Evolutionary conservation across 2,113 vertebrate genomes (phyloP).

Genomic region (Clarias gariepinus): DNA sequence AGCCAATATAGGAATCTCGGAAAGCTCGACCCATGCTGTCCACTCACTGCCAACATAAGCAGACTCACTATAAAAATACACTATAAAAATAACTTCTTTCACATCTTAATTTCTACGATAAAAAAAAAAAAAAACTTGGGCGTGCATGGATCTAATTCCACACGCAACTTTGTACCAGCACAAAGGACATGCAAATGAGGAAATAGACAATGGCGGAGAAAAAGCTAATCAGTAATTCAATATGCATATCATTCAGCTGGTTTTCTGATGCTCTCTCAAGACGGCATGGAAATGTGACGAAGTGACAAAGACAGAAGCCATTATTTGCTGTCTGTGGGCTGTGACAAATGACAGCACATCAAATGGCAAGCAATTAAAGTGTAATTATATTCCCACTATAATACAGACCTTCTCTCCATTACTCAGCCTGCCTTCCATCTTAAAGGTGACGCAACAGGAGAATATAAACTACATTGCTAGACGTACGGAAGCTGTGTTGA

Average conservation of each 20-base stretch:
- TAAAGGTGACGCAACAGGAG: constrained; percentile 45
- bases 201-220: constrained; percentile 43
- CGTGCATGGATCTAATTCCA: constrained; percentile 41
- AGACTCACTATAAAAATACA: constrained; percentile 17
- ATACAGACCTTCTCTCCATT: constrained; percentile 48
- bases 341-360: constrained; percentile 79
- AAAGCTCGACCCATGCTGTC: constrained; percentile 30
- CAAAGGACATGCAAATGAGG: constrained; percentile 53
- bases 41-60: constrained; percentile 26
- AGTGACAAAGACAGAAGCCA: constrained; percentile 69
- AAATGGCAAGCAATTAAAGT: constrained; percentile 76
- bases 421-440: constrained; percentile 50
- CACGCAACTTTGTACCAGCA: constrained; percentile 48
- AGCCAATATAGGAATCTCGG: constrained; percentile 55
- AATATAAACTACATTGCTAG: constrained; percentile 33
- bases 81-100: constrained; percentile 4
- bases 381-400: constrained; percentile 70
- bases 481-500: constrained; percentile 7
- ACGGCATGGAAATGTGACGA: constrained; percentile 70
- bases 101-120: neutral
- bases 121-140: neutral
- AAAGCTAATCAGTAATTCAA: constrained; percentile 73
- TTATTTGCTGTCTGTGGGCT: constrained; percentile 78
- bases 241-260: constrained; percentile 73
- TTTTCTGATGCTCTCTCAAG: constrained; percentile 71